These are phyloP conservation scores for Psilopsiagon aymara DNA, from an alignment of 2,113 vertebrate genomes.

Conservation along the genomic window DNA sequence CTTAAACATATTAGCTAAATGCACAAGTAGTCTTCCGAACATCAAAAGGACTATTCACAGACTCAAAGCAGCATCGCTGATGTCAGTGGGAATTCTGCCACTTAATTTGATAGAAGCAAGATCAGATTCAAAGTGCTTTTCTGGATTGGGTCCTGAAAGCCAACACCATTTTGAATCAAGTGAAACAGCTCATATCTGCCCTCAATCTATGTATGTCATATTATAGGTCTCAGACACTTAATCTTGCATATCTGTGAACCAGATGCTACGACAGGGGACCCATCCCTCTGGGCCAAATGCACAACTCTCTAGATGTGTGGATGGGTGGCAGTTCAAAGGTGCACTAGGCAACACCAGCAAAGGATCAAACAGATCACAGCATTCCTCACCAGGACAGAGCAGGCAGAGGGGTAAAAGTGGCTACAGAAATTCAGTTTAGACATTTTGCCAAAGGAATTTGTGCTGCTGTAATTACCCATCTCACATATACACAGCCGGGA, in stretches of 20 bases:
- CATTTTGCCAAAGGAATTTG: background rate
- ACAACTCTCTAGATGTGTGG: background rate
- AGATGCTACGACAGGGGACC: background rate
- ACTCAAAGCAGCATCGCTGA: background rate
- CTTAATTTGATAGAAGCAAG: constrained; percentile 1
- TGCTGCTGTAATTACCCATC: background rate
- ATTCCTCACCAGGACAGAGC: background rate
- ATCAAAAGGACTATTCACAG: constrained; percentile 19
- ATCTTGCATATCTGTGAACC: background rate
- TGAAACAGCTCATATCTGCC: background rate
- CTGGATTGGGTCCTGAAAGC: background rate
- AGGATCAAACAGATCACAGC: background rate
- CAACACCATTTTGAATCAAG: background rate
- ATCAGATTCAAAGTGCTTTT: constrained; percentile 26
- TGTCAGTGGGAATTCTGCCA: constrained; percentile 2
- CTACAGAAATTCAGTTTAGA: background rate
- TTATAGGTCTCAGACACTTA: background rate
- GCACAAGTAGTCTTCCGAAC: background rate
- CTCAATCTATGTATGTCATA: background rate
- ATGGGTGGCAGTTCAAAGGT: background rate
- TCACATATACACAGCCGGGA: background rate
- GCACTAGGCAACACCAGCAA: background rate
- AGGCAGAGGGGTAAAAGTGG: background rate
- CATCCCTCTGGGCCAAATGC: background rate
- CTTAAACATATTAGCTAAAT: constrained; percentile 17